Evolutionary conservation across 2,797 vertebrate genomes (phyloP), one percentile per base, ranked within the genome.

Genomic region (Myoxocephalus aenaeus): DNA sequence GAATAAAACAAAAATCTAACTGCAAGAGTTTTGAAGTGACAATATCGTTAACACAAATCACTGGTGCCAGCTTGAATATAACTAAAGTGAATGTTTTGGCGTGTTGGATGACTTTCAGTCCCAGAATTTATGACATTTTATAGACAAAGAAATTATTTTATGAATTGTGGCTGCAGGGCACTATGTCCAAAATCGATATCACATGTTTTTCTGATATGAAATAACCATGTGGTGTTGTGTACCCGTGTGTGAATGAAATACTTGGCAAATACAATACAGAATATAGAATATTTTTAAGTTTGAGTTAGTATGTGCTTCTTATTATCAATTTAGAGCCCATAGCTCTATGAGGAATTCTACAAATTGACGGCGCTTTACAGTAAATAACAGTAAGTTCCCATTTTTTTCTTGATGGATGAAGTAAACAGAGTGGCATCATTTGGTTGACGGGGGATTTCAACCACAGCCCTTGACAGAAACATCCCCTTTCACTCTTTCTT

Each of bases 401-500:
- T 32, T 32, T 32, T 32, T 1, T 6, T 44, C 17, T 7, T 44
- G 50, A 69, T 51, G 62, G 73, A 69, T 38, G 58, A 71, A 65
- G 14, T 44, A 65, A 40, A 50, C 22, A 1, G 44, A 42, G 48
- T 77, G 72, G 79, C 25, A 71, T 81, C 57, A 75, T 86, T 71
- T 34, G 1, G 4, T 63, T 66, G 70, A 63, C 63, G 57, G 64
- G 12, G 62, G 32, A 72, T 75, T 81, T 75, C 32, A 70, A 29
- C 34, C 5, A 42, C 40, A 40, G 66, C 48, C 58, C 38, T 73
- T 14, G 50, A 79, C 65, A 53, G 65, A 72, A 57, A 66, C 66
- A 53, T 63, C 36, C 22, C 46, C 74, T 84, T 75, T 59, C 54
- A 54, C 22, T 64, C 54, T 22, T 72, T 65, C 50, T 63, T 27